Evolutionary conservation across 2,888 invertebrate genomes (phyloP).

Genomic region (Odontothrips loti): DNA sequence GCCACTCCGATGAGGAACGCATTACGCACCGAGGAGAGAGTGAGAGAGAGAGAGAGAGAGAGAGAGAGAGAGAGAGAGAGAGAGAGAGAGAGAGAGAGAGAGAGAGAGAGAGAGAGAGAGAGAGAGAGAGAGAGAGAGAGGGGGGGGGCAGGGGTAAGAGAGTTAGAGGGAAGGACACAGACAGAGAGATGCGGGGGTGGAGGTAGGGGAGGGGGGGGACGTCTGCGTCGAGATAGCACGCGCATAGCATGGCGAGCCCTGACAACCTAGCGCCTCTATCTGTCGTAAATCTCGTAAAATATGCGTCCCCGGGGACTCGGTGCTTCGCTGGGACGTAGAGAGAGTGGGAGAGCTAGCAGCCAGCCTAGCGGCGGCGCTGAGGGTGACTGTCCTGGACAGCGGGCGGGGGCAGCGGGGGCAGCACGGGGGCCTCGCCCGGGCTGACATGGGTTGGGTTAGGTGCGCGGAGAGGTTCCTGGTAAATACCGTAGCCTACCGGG

Average conservation of each 20-base stretch:
- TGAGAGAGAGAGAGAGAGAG: not conserved
- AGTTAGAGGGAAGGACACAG: not conserved
- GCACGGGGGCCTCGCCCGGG: not conserved
- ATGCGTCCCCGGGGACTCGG: not conserved
- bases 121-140: not conserved
- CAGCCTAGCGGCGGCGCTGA: not conserved
- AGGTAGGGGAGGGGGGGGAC: not conserved
- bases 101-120: constrained; percentile 1
- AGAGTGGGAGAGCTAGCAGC: not conserved
- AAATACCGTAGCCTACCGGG: not conserved
- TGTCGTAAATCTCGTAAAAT: constrained; percentile 11
- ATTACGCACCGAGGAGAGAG: too few relatives aligned
- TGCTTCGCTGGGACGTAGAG: not conserved
- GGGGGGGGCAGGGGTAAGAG: not conserved
- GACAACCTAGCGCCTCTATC: constrained; percentile 6
- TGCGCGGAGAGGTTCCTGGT: too few relatives aligned
- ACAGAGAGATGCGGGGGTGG: not conserved
- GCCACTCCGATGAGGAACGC: too few relatives aligned
- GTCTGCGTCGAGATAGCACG: too few relatives aligned
- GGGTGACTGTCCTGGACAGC: not conserved
- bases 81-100: not conserved
- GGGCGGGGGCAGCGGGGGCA: not conserved
- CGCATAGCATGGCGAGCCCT: not conserved
- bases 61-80: not conserved
- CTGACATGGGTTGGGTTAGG: too few relatives aligned